Evolutionary conservation across 23 tunicate genomes (phyloP).

Genomic region (Trididemnum clinides): DNA sequence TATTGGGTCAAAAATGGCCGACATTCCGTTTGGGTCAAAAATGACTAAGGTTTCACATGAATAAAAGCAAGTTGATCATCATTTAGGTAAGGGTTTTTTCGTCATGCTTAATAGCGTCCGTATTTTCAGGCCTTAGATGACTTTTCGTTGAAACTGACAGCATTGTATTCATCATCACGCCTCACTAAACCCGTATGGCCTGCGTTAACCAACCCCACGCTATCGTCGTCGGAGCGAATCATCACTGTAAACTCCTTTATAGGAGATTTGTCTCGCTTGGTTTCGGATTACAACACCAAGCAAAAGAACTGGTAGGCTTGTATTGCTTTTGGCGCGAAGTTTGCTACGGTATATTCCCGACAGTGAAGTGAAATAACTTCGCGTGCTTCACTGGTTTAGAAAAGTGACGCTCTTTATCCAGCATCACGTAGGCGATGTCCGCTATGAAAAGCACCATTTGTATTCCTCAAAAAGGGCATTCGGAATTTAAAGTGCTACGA

Average conservation of each 20-base stretch:
- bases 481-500: too few species aligned
- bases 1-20: not conserved
- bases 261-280: constrained; percentile 55
- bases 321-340: too few species aligned
- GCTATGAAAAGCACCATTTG: too few species aligned
- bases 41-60: too few species aligned
- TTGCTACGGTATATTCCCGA: too few species aligned
- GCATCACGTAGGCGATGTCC: too few species aligned
- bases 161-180: constrained; percentile 69
- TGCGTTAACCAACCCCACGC: not conserved
- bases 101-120: not conserved
- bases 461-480: too few species aligned
- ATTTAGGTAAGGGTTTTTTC: not conserved
- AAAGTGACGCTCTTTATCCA: too few species aligned
- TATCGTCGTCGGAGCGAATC: constrained; percentile 20
- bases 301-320: constrained; percentile 64
- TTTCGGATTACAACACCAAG: constrained; percentile 55
- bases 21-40: too few species aligned
- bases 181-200: constrained; percentile 84
- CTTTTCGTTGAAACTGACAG: constrained; percentile 35
- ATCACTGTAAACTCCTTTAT: constrained; percentile 61
- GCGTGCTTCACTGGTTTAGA: too few species aligned
- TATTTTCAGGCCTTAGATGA: constrained; percentile 54
- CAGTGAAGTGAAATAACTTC: too few species aligned
- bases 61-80: too few species aligned